phyloP scores from a whole-genome alignment of 2,113 vertebrate species.

The Pitta sordida region DNA sequence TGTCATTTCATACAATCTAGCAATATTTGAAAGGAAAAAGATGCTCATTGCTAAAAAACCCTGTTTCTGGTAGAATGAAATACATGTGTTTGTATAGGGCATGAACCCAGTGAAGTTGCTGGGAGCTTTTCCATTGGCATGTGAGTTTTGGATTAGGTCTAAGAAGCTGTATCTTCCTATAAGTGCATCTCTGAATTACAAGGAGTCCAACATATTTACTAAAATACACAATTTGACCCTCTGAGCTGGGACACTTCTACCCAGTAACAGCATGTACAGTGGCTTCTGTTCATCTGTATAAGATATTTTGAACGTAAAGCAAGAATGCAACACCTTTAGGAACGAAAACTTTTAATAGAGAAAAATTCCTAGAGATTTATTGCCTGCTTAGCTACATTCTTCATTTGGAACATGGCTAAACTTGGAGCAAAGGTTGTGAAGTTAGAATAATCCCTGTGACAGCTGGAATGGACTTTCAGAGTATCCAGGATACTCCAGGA shows the following conservation, averaged over 20 bases:
- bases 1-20: neutral
- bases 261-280: neutral
- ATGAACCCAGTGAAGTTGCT: neutral
- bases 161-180: neutral
- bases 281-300: neutral
- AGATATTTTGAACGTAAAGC: neutral
- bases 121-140: neutral
- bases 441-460: neutral
- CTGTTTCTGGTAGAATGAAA: neutral
- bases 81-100: rapidly evolving
- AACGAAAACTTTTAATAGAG: neutral
- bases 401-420: neutral
- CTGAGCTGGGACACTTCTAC: neutral
- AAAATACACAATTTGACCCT: neutral
- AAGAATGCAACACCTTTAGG: neutral
- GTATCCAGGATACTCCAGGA: neutral
- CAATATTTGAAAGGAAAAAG: neutral
- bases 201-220: neutral
- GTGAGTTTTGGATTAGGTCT: neutral
- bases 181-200: neutral
- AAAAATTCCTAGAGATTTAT: neutral
- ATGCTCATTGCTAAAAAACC: neutral
- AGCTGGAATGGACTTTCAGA: neutral
- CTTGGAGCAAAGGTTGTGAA: neutral
- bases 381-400: neutral